A percentile compares a stretch with the other conserved stretches of the same genome.
Evolutionary conservation across 2,797 vertebrate species (phyloP).

Genomic region (Sciurus carolinensis): DNA sequence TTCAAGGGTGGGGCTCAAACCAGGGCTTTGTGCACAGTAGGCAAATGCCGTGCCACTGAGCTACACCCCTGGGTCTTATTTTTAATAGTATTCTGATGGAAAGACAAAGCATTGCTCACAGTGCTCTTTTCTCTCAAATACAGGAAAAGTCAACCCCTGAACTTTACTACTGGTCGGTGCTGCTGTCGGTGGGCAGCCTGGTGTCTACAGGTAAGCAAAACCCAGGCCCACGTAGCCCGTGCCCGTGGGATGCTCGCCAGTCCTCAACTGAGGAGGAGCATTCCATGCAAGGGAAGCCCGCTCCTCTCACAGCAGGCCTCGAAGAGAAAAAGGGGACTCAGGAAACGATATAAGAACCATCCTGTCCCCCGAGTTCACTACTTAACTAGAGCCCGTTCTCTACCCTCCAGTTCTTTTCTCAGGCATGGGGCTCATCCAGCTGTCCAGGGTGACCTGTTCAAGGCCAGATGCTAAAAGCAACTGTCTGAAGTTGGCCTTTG

Average conservation of each 20-base stretch:
- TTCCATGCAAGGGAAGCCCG: background rate
- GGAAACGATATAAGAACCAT: background rate
- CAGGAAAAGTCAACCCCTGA: constrained; percentile 84
- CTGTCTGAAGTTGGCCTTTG: constrained; percentile 46
- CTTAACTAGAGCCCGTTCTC: background rate
- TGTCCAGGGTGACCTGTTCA: constrained; percentile 60
- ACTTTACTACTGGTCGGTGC: constrained; percentile 83
- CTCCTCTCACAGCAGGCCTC: background rate
- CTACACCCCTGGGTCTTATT: background rate
- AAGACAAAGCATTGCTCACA: constrained; percentile 15
- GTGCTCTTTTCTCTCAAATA: background rate
- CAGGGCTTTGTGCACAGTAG: too few relatives aligned
- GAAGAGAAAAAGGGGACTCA: background rate
- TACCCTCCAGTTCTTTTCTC: constrained; percentile 69
- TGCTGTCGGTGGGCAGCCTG: constrained; percentile 76
- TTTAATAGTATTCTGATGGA: background rate
- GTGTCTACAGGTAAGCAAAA: constrained; percentile 79
- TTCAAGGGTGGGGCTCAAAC: background rate
- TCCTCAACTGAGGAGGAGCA: background rate
- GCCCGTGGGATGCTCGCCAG: background rate
- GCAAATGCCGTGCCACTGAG: background rate
- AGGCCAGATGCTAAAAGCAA: constrained; percentile 55
- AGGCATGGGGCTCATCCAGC: constrained; percentile 78
- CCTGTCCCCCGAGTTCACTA: background rate
- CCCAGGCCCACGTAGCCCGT: background rate